These are phyloP conservation scores for Cyaniris semiargus DNA, from an alignment of 2,888 invertebrate genomes.

Conservation along the genomic window DNA sequence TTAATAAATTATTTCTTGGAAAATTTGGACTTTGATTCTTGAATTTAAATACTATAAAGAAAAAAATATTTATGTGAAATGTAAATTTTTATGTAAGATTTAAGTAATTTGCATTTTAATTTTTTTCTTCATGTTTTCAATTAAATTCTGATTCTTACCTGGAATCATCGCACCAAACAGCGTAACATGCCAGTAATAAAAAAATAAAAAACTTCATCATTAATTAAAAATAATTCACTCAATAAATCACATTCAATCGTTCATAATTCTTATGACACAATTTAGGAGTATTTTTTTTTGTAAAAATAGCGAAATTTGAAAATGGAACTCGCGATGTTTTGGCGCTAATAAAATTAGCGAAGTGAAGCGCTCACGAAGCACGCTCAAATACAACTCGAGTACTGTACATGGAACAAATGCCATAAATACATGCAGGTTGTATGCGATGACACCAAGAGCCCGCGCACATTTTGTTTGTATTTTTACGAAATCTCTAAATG, in stretches of 20 bases:
- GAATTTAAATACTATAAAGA: background rate
- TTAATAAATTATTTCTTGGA: background rate
- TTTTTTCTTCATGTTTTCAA: background rate
- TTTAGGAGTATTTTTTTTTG: background rate
- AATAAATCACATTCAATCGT: background rate
- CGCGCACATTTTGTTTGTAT: slow-evolving; percentile 26
- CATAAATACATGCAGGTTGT: slow-evolving; percentile 41
- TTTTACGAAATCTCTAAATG: slow-evolving; percentile 35
- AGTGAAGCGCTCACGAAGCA: slow-evolving; percentile 37
- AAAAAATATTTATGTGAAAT: background rate
- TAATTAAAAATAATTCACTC: slow-evolving; percentile 30
- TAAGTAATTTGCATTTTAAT: background rate
- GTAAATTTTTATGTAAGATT: background rate
- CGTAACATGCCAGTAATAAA: slow-evolving; percentile 58
- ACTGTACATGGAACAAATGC: slow-evolving; percentile 33
- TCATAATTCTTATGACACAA: background rate
- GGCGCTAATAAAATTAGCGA: slow-evolving; percentile 51
- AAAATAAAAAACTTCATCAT: slow-evolving; percentile 47
- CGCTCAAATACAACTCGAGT: slow-evolving; percentile 49
- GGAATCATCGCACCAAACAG: slow-evolving; percentile 61
- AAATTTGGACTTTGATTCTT: background rate
- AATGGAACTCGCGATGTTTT: slow-evolving; percentile 37
- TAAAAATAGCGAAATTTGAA: background rate
- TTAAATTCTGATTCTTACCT: slow-evolving; percentile 50
- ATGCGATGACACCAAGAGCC: slow-evolving; percentile 30